Percentiles rank a stretch among this genome's conserved stretches.
These are phyloP conservation scores for Xestobium rufovillosum DNA, from an alignment of 2,888 invertebrate species.

Conservation along the genomic window DNA sequence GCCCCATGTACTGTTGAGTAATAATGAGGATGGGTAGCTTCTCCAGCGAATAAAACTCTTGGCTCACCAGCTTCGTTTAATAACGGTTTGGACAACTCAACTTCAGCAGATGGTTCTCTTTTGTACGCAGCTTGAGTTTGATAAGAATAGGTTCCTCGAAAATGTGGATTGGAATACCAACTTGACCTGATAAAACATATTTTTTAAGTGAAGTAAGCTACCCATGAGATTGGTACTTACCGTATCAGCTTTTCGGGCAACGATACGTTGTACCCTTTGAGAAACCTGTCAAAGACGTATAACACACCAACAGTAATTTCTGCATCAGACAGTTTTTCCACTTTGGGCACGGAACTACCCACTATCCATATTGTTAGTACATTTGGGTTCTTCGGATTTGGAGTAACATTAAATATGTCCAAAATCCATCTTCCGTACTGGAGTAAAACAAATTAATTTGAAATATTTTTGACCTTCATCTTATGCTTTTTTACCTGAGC, in stretches of 20 bases:
- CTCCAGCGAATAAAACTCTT: slow-evolving; percentile 9
- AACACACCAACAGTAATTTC: slow-evolving; percentile 46
- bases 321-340: slow-evolving; percentile 52
- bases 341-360: slow-evolving; percentile 52
- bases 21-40: slow-evolving; percentile 11
- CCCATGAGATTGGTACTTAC: slow-evolving; percentile 24
- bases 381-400: slow-evolving; percentile 52
- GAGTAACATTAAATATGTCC: too few species aligned
- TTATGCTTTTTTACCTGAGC: too few species aligned
- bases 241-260: slow-evolving; percentile 35
- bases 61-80: slow-evolving; percentile 4
- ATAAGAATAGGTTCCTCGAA: slow-evolving; percentile 37
- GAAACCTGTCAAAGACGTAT: slow-evolving; percentile 47
- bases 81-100: slow-evolving; percentile 18
- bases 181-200: slow-evolving; percentile 49
- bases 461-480: too few species aligned
- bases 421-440: too few species aligned
- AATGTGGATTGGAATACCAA: slow-evolving; percentile 59
- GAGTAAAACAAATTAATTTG: too few species aligned
- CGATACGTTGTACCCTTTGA: slow-evolving; percentile 45
- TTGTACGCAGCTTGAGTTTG: slow-evolving; percentile 19
- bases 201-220: too few species aligned
- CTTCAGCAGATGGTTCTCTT: slow-evolving; percentile 6
- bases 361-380: slow-evolving; percentile 61
- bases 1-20: slow-evolving; percentile 14